Conservation (phyloP, 2,113 vertebrate genomes). For the Paramormyrops kingsleyae region DNA sequence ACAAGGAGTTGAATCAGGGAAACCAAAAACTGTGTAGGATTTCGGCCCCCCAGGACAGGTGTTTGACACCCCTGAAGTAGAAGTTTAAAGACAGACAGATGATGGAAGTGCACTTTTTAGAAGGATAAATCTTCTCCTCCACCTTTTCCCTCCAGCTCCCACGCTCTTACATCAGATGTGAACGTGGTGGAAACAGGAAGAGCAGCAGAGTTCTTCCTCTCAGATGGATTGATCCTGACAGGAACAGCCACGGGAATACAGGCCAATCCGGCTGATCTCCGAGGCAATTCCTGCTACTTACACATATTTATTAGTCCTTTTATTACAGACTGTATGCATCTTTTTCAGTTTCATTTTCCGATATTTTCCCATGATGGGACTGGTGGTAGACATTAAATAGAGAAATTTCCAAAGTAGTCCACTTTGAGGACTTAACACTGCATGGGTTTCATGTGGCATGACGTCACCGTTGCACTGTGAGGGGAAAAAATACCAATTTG, state of each 20-base stretch:
- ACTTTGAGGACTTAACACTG: neutral
- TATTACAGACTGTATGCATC: neutral
- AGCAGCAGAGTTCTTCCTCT: slow-evolving; percentile 77
- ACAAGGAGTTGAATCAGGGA: too few species aligned
- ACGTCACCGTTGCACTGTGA: neutral
- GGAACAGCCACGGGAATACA: slow-evolving; percentile 66
- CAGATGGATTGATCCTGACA: slow-evolving; percentile 73
- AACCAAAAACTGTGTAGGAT: too few species aligned
- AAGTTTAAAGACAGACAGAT: neutral
- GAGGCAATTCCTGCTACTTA: neutral
- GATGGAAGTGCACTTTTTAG: neutral
- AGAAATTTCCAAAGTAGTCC: neutral
- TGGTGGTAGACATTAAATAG: neutral
- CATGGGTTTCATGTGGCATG: neutral
- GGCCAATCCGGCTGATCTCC: slow-evolving; percentile 58
- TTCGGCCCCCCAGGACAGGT: too few species aligned
- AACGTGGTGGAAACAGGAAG: slow-evolving; percentile 42
- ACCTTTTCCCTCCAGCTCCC: slow-evolving; percentile 58
- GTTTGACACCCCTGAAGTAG: too few species aligned
- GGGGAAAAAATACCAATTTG: neutral
- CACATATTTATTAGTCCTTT: neutral
- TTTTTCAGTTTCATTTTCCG: neutral
- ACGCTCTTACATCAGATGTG: slow-evolving; percentile 71
- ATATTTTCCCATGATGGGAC: neutral
- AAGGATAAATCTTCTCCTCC: neutral